Percentiles rank a stretch among this genome's conserved stretches.
Evolutionary conservation across 1,140 invertebrate genomes (phyloP).

Genomic region (Drosophila miranda): DNA sequence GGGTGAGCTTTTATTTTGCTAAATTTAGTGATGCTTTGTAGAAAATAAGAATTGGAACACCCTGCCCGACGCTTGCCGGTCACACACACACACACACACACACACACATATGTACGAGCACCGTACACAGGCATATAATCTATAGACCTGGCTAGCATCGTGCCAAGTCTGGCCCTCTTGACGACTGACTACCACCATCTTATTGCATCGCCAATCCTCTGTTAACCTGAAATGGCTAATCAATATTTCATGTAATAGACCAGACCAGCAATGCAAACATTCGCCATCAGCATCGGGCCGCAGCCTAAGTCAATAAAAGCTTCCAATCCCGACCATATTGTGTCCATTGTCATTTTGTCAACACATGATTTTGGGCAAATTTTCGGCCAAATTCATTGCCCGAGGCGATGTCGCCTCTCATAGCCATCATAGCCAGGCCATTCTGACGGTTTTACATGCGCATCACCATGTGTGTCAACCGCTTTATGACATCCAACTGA

Average conservation of each 20-base stretch:
- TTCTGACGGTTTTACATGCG: conserved; percentile 1
- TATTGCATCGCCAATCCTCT: conserved; percentile 1
- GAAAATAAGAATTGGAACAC: conserved; percentile 77
- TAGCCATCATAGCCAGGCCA: too few species aligned
- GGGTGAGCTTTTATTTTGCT: conserved; percentile 55
- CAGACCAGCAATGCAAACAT: conserved; percentile 13
- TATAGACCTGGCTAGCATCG: conserved; percentile 40
- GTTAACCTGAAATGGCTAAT: conserved; percentile 10
- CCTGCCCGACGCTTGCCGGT: conserved; percentile 56
- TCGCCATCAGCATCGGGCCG: background rate
- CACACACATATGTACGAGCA: conserved; percentile 13
- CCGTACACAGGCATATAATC: conserved; percentile 13
- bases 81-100: too few species aligned
- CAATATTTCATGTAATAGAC: conserved; percentile 18
- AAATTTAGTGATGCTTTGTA: conserved; percentile 69
- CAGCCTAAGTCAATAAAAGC: conserved; percentile 64
- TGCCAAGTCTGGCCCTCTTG: conserved; percentile 30
- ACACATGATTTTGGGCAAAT: conserved; percentile 6
- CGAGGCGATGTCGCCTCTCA: too few species aligned
- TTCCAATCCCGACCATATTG: conserved; percentile 45
- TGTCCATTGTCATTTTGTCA: conserved; percentile 33
- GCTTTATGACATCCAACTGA: conserved; percentile 9
- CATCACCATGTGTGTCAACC: conserved; percentile 12
- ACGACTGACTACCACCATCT: background rate
- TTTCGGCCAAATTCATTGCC: background rate